Evolutionary conservation across 2,888 invertebrate genomes (phyloP).

Genomic region (Alitta virens): DNA sequence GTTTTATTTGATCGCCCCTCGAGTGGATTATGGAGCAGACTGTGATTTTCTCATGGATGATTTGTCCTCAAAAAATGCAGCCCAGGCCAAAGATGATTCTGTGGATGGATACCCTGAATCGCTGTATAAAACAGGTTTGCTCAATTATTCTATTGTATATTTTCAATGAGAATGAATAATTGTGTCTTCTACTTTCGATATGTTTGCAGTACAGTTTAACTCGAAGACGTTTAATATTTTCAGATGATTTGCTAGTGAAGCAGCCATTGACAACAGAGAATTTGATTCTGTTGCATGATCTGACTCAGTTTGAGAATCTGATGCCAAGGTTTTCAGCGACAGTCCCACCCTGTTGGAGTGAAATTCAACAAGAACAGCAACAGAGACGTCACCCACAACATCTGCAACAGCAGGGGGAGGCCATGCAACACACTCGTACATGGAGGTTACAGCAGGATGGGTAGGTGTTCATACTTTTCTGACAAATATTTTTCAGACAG

Average conservation of each 20-base stretch:
- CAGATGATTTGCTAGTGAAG: conserved; percentile 51
- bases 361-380: conserved; percentile 85
- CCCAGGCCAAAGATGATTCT: conserved; percentile 6
- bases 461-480: too few relatives aligned
- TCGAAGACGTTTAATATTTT: too few relatives aligned
- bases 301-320: conserved; percentile 75
- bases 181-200: too few relatives aligned
- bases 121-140: background rate
- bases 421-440: conserved; percentile 75
- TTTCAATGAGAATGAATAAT: too few relatives aligned
- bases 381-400: conserved; percentile 85
- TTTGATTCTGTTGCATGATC: conserved; percentile 68
- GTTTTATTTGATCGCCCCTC: conserved; percentile 60
- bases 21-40: background rate
- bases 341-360: conserved; percentile 90
- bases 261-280: conserved; percentile 62
- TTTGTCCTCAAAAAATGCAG: too few relatives aligned
- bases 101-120: conserved; percentile 30
- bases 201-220: too few relatives aligned
- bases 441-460: conserved; percentile 86
- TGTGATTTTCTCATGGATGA: background rate
- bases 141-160: too few relatives aligned
- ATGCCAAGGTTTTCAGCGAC: conserved; percentile 77
- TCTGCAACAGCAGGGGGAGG: conserved; percentile 66
- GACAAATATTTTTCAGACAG: too few relatives aligned